These are phyloP conservation scores for Yponomeuta sedellus DNA, from an alignment of 2,888 invertebrate genomes.

Conservation along the genomic window DNA sequence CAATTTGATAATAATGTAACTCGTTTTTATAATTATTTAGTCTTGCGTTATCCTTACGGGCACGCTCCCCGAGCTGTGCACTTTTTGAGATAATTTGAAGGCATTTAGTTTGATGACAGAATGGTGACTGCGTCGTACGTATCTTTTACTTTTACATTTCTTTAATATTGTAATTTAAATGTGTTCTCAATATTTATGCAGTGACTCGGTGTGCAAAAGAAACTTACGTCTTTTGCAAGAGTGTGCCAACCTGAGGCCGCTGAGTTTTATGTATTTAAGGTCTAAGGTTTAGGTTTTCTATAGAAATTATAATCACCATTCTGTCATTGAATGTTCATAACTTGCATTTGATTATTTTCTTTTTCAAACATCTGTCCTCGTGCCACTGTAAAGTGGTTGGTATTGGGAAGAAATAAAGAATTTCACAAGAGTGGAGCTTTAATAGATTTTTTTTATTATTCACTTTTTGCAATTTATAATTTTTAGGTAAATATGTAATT, in stretches of 20 bases:
- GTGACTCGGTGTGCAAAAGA: not conserved
- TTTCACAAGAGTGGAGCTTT: conserved; percentile 57
- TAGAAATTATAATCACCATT: conserved; percentile 37
- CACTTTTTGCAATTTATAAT: conserved; percentile 29
- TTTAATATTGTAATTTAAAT: conserved; percentile 2
- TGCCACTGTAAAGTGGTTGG: conserved; percentile 46
- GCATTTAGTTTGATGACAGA: conserved; percentile 18
- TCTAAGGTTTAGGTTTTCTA: not conserved
- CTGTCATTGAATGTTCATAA: conserved; percentile 44
- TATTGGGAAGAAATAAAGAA: conserved; percentile 40
- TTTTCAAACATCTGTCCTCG: conserved; percentile 47
- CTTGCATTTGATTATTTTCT: conserved; percentile 41
- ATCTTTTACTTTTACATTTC: not conserved
- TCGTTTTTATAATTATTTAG: conserved; percentile 18
- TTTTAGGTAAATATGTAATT: conserved; percentile 59
- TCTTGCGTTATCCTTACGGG: conserved; percentile 8
- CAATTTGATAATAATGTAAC: conserved; percentile 27
- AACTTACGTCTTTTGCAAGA: conserved; percentile 1
- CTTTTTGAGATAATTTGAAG: conserved; percentile 6
- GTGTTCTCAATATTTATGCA: not conserved
- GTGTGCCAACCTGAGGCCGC: not conserved
- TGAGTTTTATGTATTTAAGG: not conserved
- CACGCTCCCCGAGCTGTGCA: conserved; percentile 7
- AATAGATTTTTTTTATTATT: conserved; percentile 35
- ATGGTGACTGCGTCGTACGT: conserved; percentile 2